phyloP scores from a whole-genome alignment of 2,113 vertebrate genomes.

The Furnarius figulus region DNA sequence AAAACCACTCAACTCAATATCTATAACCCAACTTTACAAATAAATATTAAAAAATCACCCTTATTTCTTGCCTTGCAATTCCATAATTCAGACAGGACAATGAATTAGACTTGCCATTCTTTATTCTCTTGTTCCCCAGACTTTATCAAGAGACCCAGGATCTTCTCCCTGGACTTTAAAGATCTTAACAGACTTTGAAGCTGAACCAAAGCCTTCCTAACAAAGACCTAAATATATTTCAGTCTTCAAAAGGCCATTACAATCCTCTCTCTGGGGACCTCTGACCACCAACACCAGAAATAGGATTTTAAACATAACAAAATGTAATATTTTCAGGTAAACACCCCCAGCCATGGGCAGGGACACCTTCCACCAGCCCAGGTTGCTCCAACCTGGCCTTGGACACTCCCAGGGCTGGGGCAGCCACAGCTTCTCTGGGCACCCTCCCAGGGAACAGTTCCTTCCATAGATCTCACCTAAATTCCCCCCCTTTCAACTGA shows the following conservation, averaged over 20 bases:
- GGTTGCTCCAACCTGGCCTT: neutral
- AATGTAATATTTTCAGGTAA: neutral
- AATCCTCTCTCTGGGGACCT: neutral
- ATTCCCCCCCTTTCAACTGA: neutral
- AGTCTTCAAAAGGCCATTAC: neutral
- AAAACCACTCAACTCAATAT: neutral
- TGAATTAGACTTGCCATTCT: neutral
- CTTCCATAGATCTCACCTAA: neutral
- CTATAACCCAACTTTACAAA: neutral
- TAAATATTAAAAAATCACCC: accelerated
- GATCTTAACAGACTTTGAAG: neutral
- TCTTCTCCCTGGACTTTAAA: neutral
- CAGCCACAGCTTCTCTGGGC: neutral
- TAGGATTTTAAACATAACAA: neutral
- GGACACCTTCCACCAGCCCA: neutral
- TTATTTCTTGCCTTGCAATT: neutral
- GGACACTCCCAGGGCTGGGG: neutral
- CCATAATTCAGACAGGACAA: neutral
- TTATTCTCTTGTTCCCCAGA: neutral
- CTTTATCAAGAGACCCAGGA: neutral
- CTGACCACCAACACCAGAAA: neutral
- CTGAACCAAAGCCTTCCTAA: neutral
- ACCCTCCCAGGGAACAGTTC: neutral
- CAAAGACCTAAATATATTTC: neutral
- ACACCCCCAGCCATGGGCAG: neutral